phyloP scores from a whole-genome alignment of 64 coral and sea anemone genomes.

The Stylophora pistillata region DNA sequence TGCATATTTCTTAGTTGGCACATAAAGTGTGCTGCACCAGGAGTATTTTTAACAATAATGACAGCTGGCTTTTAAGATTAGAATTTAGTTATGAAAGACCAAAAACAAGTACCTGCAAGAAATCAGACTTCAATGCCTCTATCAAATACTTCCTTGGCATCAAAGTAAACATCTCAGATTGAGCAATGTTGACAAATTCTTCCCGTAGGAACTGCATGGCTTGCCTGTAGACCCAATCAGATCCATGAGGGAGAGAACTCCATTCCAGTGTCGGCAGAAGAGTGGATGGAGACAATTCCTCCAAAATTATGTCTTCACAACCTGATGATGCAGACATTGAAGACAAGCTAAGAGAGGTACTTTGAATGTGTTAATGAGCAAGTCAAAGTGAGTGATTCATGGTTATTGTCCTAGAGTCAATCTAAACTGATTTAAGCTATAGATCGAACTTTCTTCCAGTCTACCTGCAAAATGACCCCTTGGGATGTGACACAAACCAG shows the following conservation, averaged over 20 bases:
- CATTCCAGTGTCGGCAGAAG: conserved; percentile 81
- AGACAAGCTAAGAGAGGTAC: background rate
- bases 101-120: conserved; percentile 71
- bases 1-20: too few relatives aligned
- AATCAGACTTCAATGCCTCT: conserved; percentile 87
- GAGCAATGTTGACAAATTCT: conserved; percentile 90
- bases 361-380: background rate
- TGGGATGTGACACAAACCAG: too few relatives aligned
- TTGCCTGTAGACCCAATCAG: conserved; percentile 87
- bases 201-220: conserved; percentile 89
- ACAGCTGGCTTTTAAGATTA: too few relatives aligned
- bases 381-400: too few relatives aligned
- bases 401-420: too few relatives aligned
- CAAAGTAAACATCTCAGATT: conserved; percentile 74
- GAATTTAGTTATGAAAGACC: too few relatives aligned
- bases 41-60: too few relatives aligned
- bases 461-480: too few relatives aligned
- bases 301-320: conserved; percentile 91
- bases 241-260: conserved; percentile 86
- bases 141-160: conserved; percentile 85
- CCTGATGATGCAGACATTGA: conserved; percentile 31
- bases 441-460: too few relatives aligned
- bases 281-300: conserved; percentile 83
- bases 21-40: too few relatives aligned
- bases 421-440: too few relatives aligned